phyloP scores from a whole-genome alignment of 2,797 vertebrate genomes.

The Cheirogaleus major region DNA sequence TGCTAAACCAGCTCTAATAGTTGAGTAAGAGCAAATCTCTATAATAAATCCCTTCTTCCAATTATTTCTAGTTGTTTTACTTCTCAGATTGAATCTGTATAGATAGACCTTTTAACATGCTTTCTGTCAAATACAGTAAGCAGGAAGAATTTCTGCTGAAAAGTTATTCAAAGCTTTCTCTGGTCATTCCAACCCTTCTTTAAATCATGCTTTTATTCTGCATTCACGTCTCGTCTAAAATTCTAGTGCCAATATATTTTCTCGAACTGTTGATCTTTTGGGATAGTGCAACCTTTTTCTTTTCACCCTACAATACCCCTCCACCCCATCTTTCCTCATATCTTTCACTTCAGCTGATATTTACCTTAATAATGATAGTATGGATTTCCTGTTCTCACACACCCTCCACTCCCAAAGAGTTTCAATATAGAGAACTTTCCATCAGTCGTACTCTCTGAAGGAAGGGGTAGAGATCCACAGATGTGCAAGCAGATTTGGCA shows the following conservation, averaged over 20 bases:
- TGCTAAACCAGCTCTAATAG: background rate
- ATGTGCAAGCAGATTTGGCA: background rate
- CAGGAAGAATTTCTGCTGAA: background rate
- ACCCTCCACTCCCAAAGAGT: background rate
- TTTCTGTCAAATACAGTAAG: background rate
- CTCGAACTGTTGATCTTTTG: background rate
- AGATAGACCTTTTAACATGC: background rate
- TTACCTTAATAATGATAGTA: background rate
- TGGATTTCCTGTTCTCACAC: background rate
- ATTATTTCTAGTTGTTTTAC: background rate
- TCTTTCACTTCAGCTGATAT: background rate
- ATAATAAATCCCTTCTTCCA: background rate
- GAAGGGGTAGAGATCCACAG: fast-evolving
- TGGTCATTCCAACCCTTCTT: background rate
- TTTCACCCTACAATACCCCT: background rate
- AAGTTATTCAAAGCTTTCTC: background rate
- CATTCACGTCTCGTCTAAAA: background rate
- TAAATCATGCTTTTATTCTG: background rate
- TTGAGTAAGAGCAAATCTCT: background rate
- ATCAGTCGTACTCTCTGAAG: background rate
- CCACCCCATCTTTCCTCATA: background rate
- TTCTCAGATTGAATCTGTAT: background rate
- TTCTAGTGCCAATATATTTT: background rate
- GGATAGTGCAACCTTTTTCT: background rate
- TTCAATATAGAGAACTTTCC: background rate